Evolutionary conservation across 2,113 vertebrate species (phyloP).

Genomic region (Labrus mixtus): DNA sequence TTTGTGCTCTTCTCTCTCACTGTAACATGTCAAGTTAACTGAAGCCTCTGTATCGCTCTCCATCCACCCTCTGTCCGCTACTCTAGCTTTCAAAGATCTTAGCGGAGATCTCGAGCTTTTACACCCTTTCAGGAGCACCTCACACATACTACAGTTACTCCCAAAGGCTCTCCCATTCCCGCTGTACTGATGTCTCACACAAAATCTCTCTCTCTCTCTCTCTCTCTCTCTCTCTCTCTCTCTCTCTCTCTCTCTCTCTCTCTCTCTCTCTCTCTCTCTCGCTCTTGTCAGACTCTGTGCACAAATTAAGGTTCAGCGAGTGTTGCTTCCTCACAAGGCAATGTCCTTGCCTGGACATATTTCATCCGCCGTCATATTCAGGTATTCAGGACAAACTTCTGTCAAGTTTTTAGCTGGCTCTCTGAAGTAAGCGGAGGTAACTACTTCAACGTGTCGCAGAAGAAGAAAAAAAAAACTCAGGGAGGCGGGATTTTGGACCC

Average conservation of each 20-base stretch:
- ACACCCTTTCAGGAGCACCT: constrained; percentile 12
- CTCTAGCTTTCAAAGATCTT: constrained; percentile 5
- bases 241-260: too few relatives aligned
- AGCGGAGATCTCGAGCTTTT: constrained; percentile 1
- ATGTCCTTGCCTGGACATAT: constrained; percentile 42
- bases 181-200: constrained; percentile 48
- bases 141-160: constrained; percentile 19
- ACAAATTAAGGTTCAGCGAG: constrained; percentile 25
- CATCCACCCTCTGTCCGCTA: not conserved
- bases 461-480: not conserved
- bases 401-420: not conserved
- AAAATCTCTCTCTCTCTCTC: constrained; percentile 23
- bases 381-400: constrained; percentile 36
- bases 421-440: not conserved
- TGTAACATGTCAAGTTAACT: constrained; percentile 3
- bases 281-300: constrained; percentile 35
- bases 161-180: constrained; percentile 16
- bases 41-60: not conserved
- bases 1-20: not conserved
- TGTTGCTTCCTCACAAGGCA: constrained; percentile 67
- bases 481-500: not conserved
- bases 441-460: not conserved
- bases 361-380: constrained; percentile 55
- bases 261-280: too few relatives aligned
- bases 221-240: too few relatives aligned